Conservation (phyloP, 2,797 vertebrate species). For the Pteropus rufus region DNA sequence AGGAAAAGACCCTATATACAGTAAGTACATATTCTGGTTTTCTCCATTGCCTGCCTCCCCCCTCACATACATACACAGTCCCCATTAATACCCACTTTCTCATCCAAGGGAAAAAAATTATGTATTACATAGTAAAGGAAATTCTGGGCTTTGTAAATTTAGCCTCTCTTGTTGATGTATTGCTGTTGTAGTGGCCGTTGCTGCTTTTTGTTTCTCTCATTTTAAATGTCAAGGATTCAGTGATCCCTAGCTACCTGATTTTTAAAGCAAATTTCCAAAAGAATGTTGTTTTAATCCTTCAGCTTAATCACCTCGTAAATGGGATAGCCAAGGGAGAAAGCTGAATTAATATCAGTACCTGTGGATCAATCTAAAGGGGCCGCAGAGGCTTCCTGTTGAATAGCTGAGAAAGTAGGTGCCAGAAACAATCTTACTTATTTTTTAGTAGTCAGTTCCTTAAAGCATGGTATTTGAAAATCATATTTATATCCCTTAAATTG, state of each 20-base stretch:
- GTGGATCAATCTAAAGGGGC: background rate
- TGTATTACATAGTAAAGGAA: background rate
- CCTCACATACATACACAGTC: background rate
- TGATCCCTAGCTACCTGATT: background rate
- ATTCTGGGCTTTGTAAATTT: background rate
- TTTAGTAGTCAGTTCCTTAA: background rate
- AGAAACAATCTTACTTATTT: conserved; percentile 19
- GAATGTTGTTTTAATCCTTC: conserved; percentile 56
- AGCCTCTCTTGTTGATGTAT: background rate
- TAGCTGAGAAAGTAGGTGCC: background rate
- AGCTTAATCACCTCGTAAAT: background rate
- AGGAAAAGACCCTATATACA: background rate
- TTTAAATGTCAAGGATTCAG: conserved; percentile 21
- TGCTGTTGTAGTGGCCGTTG: background rate
- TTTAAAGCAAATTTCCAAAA: conserved; percentile 51
- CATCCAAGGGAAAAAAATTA: background rate
- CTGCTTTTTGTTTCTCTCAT: background rate
- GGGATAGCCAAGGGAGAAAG: background rate
- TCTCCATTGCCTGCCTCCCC: background rate
- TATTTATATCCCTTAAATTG: background rate
- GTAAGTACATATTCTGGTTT: background rate
- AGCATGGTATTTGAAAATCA: background rate
- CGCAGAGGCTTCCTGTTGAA: background rate
- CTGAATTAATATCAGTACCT: conserved; percentile 7
- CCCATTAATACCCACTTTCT: background rate